A percentile compares a stretch with the other conserved stretches of the same genome.
These are phyloP conservation scores for Cheirogaleus medius DNA, from an alignment of 2,113 vertebrate genomes.

Conservation along the genomic window DNA sequence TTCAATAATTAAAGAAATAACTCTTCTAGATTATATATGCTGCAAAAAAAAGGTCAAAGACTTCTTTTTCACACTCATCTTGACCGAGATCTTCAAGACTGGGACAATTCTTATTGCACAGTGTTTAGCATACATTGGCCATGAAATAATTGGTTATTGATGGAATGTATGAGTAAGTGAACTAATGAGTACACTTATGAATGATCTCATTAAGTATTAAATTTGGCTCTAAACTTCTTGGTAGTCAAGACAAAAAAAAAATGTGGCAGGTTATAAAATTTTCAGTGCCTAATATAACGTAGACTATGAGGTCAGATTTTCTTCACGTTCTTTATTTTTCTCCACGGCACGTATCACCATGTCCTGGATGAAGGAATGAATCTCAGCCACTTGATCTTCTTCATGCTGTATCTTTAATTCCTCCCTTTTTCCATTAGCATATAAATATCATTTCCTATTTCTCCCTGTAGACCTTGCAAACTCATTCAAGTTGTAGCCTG, in stretches of 20 bases:
- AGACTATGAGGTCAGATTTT: background rate
- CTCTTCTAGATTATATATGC: constrained; percentile 60
- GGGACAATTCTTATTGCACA: background rate
- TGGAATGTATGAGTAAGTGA: background rate
- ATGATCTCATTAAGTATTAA: background rate
- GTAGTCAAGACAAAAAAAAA: background rate
- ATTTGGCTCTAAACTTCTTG: background rate
- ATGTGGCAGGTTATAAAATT: background rate
- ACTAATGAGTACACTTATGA: background rate
- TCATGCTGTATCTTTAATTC: background rate
- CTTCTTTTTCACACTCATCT: background rate
- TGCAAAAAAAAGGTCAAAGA: background rate
- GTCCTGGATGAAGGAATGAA: background rate
- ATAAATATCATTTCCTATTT: background rate
- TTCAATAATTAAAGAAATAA: constrained; percentile 42
- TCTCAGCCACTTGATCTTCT: background rate
- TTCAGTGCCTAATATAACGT: background rate
- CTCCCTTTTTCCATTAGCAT: background rate
- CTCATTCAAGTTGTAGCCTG: background rate
- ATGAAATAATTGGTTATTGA: background rate
- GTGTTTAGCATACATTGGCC: background rate
- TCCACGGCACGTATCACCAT: background rate
- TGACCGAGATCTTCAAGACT: background rate
- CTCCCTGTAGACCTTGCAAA: background rate
- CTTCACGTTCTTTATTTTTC: background rate